Conservation (phyloP, 2,888 invertebrate genomes). For the Netelia inedita region DNA sequence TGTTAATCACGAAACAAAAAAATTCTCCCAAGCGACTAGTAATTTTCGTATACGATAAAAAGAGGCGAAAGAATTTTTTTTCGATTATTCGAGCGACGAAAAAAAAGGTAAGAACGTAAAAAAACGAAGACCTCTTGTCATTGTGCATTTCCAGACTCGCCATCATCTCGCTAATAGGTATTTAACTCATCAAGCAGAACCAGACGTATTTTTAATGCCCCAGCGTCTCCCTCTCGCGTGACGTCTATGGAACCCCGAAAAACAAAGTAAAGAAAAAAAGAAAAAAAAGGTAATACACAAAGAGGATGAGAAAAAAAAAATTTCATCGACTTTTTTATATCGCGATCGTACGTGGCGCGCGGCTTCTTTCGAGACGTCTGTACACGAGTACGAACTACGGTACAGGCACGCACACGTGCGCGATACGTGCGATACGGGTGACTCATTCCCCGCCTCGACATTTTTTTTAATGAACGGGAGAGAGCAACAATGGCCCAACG, state of each 20-base stretch:
- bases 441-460: constrained; percentile 42
- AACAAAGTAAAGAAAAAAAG: neutral
- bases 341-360: neutral
- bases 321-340: neutral
- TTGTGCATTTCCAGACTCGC: constrained; percentile 52
- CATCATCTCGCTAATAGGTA: constrained; percentile 61
- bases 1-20: constrained; percentile 11
- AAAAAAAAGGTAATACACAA: neutral
- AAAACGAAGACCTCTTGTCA: constrained; percentile 26
- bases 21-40: neutral
- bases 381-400: constrained; percentile 26
- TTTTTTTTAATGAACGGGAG: constrained; percentile 56
- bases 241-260: constrained; percentile 22
- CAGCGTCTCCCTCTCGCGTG: constrained; percentile 49
- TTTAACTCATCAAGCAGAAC: constrained; percentile 61
- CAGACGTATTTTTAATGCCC: constrained; percentile 61
- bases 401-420: constrained; percentile 14
- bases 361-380: neutral
- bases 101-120: neutral
- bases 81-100: neutral
- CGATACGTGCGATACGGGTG: constrained; percentile 45
- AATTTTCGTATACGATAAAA: constrained; percentile 20
- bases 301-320: neutral
- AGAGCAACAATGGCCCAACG: constrained; percentile 59
- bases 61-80: neutral